phyloP scores from a whole-genome alignment of 1,140 invertebrate genomes.

The Lepidotrigona ventralis region DNA sequence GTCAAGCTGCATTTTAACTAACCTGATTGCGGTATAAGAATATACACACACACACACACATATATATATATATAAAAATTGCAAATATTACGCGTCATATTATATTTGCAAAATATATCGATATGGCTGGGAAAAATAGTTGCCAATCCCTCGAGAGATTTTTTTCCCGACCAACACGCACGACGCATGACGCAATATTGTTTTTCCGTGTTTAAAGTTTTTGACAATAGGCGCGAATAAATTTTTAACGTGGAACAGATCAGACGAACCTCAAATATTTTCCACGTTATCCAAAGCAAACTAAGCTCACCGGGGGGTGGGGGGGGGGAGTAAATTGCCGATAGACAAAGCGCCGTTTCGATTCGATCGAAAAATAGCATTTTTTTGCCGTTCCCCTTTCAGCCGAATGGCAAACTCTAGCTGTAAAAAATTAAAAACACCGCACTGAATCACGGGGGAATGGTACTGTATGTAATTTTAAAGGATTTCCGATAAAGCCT shows the following conservation, averaged over 20 bases:
- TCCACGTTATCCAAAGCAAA: slow-evolving; percentile 6
- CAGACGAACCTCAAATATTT: not conserved
- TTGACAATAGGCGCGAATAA: not conserved
- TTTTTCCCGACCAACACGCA: not conserved
- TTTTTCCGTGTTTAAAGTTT: not conserved
- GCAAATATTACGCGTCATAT: not conserved
- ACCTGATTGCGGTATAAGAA: not conserved
- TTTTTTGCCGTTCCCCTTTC: slow-evolving; percentile 6
- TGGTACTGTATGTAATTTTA: slow-evolving; percentile 15
- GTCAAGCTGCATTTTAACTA: slow-evolving; percentile 23
- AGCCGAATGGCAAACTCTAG: not conserved
- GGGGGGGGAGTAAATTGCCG: not conserved
- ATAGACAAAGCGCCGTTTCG: not conserved
- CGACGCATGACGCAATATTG: not conserved
- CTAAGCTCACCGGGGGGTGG: not conserved
- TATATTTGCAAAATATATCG: not conserved
- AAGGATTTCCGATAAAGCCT: slow-evolving; percentile 6
- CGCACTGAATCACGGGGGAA: not conserved
- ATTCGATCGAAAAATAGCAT: slow-evolving; percentile 28
- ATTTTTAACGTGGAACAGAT: not conserved
- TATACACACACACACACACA: not conserved
- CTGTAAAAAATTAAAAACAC: slow-evolving; percentile 17
- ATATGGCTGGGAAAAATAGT: not conserved
- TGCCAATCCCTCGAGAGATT: not conserved
- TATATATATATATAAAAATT: no score